phyloP scores from a whole-genome alignment of 2,888 invertebrate genomes.

The Cephus rjabovi region DNA sequence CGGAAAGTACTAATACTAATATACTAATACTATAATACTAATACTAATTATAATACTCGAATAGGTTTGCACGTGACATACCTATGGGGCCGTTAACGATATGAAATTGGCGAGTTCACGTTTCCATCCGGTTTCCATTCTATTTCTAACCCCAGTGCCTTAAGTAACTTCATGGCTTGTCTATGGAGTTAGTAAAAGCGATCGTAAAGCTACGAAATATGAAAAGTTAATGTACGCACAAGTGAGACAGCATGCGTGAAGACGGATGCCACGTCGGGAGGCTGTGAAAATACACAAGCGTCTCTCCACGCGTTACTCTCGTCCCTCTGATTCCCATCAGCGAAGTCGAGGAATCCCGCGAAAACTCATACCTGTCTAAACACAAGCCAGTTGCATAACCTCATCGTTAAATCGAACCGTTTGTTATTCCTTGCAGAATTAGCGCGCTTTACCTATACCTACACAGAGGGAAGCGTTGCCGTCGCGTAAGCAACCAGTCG shows the following conservation, averaged over 20 bases:
- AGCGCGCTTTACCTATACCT: background rate
- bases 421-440: background rate
- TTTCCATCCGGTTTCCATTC: background rate
- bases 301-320: background rate
- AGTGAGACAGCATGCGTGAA: background rate
- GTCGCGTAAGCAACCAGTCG: background rate
- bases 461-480: background rate
- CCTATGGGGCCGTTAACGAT: background rate
- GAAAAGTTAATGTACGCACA: constrained; percentile 24
- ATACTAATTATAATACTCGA: background rate
- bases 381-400: background rate
- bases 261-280: background rate
- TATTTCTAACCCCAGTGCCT: background rate
- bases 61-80: background rate
- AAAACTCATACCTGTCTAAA: background rate
- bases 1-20: no score
- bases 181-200: constrained; percentile 22
- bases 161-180: constrained; percentile 3
- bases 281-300: background rate
- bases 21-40: no score
- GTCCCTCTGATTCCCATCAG: background rate
- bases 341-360: background rate
- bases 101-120: constrained; percentile 4
- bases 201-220: constrained; percentile 31
- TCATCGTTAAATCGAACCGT: background rate